Conservation (phyloP, 2,888 invertebrate genomes). For the Eupelmus urozonus region DNA sequence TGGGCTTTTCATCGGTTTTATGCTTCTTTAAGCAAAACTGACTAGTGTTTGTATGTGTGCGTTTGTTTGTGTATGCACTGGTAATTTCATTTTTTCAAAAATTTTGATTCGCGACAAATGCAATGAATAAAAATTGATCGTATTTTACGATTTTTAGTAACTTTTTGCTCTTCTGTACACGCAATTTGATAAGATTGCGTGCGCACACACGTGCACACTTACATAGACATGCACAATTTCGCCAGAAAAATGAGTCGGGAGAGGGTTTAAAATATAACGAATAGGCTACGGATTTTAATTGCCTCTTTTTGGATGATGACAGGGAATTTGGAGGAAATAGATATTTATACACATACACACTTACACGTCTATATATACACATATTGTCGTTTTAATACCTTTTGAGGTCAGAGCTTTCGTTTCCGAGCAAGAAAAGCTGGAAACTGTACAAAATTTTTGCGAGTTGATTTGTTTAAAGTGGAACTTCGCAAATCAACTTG, state of each 20-base stretch:
- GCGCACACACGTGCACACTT: slow-evolving; percentile 3
- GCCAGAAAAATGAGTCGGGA: slow-evolving; percentile 17
- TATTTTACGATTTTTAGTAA: not conserved
- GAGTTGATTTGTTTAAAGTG: slow-evolving; percentile 26
- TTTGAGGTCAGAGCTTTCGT: slow-evolving; percentile 46
- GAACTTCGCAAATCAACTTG: slow-evolving; percentile 14
- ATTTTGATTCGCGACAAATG: not conserved
- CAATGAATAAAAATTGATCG: not conserved
- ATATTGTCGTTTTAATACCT: slow-evolving; percentile 24
- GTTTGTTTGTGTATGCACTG: not conserved
- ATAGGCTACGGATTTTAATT: not conserved
- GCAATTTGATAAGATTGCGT: not conserved
- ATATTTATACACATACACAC: slow-evolving; percentile 1
- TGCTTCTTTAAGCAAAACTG: no score
- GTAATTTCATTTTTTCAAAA: not conserved
- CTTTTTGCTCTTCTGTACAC: not conserved
- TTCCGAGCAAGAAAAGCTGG: slow-evolving; percentile 18
- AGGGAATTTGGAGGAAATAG: slow-evolving; percentile 1
- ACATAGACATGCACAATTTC: slow-evolving; percentile 7
- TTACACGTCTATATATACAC: not conserved
- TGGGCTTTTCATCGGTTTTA: not conserved
- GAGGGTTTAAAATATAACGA: slow-evolving; percentile 26
- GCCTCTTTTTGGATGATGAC: slow-evolving; percentile 14
- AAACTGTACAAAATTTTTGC: slow-evolving; percentile 53
- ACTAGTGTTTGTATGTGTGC: not conserved